Evolutionary conservation across 2,797 vertebrate species (phyloP), one percentile per base, ranked within the genome.

Genomic region (Cheirogaleus major): DNA sequence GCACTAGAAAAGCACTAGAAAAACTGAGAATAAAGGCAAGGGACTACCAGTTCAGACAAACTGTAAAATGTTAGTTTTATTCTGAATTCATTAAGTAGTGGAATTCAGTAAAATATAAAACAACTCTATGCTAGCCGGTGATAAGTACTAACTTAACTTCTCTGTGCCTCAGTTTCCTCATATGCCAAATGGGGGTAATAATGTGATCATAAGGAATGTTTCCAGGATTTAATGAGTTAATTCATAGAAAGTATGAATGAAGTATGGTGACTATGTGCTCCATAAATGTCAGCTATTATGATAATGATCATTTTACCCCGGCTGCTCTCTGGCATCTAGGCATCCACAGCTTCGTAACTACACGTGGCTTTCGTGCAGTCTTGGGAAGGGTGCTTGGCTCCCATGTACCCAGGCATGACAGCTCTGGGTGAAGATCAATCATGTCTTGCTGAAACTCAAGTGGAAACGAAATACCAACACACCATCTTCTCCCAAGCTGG

Each of bases 1-100:
- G 48, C 1, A 0, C 35, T 0, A 81, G 25, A 38, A 0, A 14
- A 63, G 48, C 1, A 0, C 35, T 0, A 1, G 0, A 35, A 38
- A 50, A 78, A 4, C 13, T 2, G 0, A 23, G 3, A 41, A 32
- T 12, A 25, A n/a, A 86, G 76, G 45, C 22, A 22, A 65, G 5
- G 23, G 25, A 50, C 48, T 3, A 10, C 20, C 2, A n/a, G 13
- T 22, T 50, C 35, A 15, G 43, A 38, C 1, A 30, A 63, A 67
- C 30, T 27, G 1, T 32, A 7, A n/a, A 76, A 22, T 14, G 70
- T 45, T n/a, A 80, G 15, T 55, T 93, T 50, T n/a, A 20, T 57
- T 73, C 67, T 65, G 10, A 76, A 67, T 65, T 69, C 69, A 32
- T 10, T 72, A 7, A 5, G 61, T 72, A 43, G 30, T 61, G 67